These are phyloP conservation scores for Platichthys flesus DNA, from an alignment of 2,113 vertebrate species.

Conservation along the genomic window DNA sequence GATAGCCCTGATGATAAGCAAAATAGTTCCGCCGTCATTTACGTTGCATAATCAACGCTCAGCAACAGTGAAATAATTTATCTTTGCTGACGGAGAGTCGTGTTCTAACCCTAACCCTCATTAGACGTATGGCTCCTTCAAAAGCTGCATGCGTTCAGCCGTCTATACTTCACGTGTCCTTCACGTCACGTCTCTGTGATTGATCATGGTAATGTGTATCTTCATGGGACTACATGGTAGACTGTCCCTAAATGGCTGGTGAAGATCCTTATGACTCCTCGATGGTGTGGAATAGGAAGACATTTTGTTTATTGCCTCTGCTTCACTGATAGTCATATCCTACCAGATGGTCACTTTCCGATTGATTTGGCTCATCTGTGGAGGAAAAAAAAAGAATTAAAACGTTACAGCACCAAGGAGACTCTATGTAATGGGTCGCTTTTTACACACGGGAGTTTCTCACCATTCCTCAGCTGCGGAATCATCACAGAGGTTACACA, in stretches of 20 bases:
- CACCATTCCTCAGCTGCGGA: constrained; percentile 77
- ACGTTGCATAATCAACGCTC: constrained; percentile 3
- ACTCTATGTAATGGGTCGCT: constrained; percentile 82
- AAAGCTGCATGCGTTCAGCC: constrained; percentile 3
- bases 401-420: constrained; percentile 86
- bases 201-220: constrained; percentile 49
- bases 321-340: constrained; percentile 80
- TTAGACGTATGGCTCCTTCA: constrained; percentile 1
- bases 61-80: neutral
- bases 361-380: constrained; percentile 88
- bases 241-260: constrained; percentile 63
- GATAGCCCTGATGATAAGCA: constrained; percentile 42
- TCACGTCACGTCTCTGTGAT: constrained; percentile 4
- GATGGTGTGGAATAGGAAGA: constrained; percentile 77
- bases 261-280: constrained; percentile 77
- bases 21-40: constrained; percentile 13
- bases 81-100: neutral
- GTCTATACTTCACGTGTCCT: neutral
- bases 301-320: constrained; percentile 86
- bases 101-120: constrained; percentile 15
- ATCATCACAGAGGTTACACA: constrained; percentile 86
- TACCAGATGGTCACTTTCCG: constrained; percentile 93
- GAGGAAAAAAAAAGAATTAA: constrained; percentile 86
- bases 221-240: constrained; percentile 47
- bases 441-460: constrained; percentile 82